These are phyloP conservation scores for Galerucella nymphaeae DNA, from an alignment of 2,888 invertebrate species.

Conservation along the genomic window DNA sequence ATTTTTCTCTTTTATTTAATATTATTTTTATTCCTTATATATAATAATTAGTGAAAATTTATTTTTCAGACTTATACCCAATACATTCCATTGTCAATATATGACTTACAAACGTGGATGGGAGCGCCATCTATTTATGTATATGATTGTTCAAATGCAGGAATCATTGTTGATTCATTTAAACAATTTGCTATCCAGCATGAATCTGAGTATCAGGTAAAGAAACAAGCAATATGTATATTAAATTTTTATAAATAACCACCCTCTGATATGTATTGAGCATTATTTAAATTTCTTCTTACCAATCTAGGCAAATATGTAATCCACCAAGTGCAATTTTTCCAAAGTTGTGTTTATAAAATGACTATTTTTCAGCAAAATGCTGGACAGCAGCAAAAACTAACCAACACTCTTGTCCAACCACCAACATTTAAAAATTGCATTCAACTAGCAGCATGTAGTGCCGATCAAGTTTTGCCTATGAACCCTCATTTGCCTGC, in stretches of 20 bases:
- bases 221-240: background rate
- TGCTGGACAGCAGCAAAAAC: slow-evolving; percentile 40
- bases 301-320: no score
- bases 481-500: slow-evolving; percentile 98
- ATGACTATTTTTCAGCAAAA: slow-evolving; percentile 44
- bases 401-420: slow-evolving; percentile 31
- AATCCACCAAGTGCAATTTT: no score
- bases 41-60: no score
- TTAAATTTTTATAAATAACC: no score
- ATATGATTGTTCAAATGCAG: slow-evolving; percentile 99
- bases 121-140: slow-evolving; percentile 99
- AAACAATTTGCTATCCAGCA: slow-evolving; percentile 91
- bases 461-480: slow-evolving; percentile 91
- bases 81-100: slow-evolving; percentile 98
- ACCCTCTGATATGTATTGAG: no score
- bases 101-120: slow-evolving; percentile 99
- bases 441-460: slow-evolving; percentile 97
- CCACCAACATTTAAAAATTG: slow-evolving; percentile 84
- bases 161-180: slow-evolving; percentile 93
- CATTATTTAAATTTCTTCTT: no score
- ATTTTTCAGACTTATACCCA: slow-evolving; percentile 88
- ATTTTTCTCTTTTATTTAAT: no score
- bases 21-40: no score
- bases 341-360: background rate
- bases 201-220: slow-evolving; percentile 80